Evolutionary conservation across 2,113 vertebrate species (phyloP).

Genomic region (Ahaetulla prasina): DNA sequence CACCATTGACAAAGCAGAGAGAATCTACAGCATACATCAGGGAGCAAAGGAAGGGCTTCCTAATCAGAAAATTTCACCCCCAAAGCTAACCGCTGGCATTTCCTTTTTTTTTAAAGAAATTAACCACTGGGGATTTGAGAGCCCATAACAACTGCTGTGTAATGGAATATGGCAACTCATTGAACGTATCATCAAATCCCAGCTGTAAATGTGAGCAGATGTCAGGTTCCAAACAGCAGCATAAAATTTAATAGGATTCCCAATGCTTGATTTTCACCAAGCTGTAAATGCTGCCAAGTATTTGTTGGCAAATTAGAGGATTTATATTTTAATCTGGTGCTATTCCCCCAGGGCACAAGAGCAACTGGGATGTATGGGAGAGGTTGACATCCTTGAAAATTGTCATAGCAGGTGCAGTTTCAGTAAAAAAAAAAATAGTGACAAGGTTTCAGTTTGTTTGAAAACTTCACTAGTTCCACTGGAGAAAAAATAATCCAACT

Average conservation of each 20-base stretch:
- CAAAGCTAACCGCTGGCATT: neutral
- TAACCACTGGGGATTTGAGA: neutral
- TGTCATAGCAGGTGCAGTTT: neutral
- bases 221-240: neutral
- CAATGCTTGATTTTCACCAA: neutral
- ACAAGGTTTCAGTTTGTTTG: neutral
- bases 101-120: neutral
- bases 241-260: neutral
- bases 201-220: neutral
- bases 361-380: neutral
- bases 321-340: neutral
- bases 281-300: neutral
- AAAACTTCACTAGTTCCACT: neutral
- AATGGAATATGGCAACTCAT: neutral
- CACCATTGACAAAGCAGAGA: neutral
- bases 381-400: neutral
- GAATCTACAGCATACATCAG: neutral
- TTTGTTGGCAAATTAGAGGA: neutral
- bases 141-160: neutral
- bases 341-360: neutral
- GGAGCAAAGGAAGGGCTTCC: neutral
- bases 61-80: neutral
- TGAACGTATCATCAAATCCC: neutral
- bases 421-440: neutral
- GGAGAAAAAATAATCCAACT: neutral